A percentile compares a stretch with the other conserved stretches of the same genome.
phyloP scores from a whole-genome alignment of 2,113 vertebrate genomes.

The Grallaria varia region DNA sequence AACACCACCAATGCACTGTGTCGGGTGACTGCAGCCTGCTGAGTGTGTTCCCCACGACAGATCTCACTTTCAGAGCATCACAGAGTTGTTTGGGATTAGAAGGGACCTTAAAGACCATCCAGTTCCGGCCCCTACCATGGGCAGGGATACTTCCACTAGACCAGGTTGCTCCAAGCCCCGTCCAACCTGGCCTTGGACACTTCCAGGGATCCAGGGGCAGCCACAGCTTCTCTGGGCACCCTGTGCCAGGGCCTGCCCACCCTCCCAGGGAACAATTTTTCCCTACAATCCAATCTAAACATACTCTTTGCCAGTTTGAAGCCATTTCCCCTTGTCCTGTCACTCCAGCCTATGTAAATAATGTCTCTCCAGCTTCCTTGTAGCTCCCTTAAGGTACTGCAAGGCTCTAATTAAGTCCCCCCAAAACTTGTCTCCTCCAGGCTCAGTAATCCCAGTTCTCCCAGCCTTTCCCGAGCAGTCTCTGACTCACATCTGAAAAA shows the following conservation, averaged over 20 bases:
- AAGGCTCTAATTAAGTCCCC: not conserved
- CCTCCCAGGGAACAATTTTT: not conserved
- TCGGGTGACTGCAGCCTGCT: not conserved
- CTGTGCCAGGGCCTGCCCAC: not conserved
- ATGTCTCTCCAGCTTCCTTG: no score
- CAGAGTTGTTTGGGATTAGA: not conserved
- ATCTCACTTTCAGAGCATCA: not conserved
- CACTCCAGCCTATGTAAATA: not conserved
- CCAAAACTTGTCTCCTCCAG: not conserved
- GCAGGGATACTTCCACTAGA: not conserved
- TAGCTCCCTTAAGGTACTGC: not conserved
- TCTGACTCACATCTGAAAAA: not conserved
- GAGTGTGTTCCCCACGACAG: not conserved
- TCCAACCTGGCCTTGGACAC: not conserved
- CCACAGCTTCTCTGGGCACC: not conserved
- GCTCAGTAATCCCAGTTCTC: not conserved
- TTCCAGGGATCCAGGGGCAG: not conserved
- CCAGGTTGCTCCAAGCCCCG: not conserved
- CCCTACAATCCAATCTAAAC: not conserved
- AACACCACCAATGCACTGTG: no score
- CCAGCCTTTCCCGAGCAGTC: not conserved
- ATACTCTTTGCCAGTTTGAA: not conserved
- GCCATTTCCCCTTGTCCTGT: not conserved
- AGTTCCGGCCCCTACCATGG: fast-evolving
- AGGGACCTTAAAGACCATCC: not conserved